A percentile compares a stretch with the other conserved stretches of the same genome.
Evolutionary conservation across 2,113 vertebrate genomes (phyloP).

Genomic region (Terrapene triunguis): DNA sequence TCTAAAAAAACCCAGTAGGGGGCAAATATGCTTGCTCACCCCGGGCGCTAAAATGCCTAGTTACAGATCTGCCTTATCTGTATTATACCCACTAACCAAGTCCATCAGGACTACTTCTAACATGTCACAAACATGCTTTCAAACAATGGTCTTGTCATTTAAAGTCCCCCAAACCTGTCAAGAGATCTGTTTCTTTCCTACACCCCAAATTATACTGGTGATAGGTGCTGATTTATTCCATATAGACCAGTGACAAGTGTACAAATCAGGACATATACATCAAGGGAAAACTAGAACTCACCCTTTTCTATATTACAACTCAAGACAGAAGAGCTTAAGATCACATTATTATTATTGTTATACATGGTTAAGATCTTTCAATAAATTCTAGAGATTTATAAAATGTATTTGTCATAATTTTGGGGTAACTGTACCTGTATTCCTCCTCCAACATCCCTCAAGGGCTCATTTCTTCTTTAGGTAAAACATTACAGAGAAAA

Average conservation of each 20-base stretch:
- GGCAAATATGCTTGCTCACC: no score
- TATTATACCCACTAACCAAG: not conserved
- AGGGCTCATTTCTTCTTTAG: not conserved
- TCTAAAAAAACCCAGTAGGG: no score
- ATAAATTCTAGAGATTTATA: not conserved
- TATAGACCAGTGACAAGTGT: fast-evolving
- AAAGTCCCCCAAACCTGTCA: not conserved
- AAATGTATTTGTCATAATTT: not conserved
- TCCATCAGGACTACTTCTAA: not conserved
- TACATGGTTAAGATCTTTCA: not conserved
- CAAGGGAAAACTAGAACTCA: not conserved
- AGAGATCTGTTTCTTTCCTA: not conserved
- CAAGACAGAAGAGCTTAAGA: not conserved
- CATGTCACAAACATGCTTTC: not conserved
- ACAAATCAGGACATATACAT: not conserved
- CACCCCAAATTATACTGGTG: not conserved
- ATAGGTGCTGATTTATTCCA: not conserved
- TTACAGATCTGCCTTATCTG: not conserved
- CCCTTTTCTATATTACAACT: not conserved
- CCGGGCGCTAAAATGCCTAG: no score
- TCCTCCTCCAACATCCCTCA: not conserved
- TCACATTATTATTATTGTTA: not conserved
- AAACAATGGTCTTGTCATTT: not conserved
- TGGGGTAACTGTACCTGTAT: not conserved
- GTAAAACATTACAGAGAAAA: not conserved